A percentile compares a stretch with the other conserved stretches of the same genome.
Conservation (phyloP, 2,888 invertebrate species). For the Phasia obesa region DNA sequence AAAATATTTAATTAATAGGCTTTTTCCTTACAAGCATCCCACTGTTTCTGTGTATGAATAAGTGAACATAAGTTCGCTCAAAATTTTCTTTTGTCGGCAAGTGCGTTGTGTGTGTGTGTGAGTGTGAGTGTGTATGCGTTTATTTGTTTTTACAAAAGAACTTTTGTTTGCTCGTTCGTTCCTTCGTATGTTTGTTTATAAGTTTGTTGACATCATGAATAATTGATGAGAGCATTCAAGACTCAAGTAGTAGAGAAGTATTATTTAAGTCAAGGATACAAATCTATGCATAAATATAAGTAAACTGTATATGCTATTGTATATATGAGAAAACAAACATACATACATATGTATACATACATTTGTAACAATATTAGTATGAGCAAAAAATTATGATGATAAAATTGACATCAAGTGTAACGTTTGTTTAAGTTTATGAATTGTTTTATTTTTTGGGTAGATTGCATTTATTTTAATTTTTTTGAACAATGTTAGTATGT, state of each 20-base stretch:
- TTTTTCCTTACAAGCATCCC: neutral
- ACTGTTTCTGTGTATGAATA: neutral
- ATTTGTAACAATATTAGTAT: neutral
- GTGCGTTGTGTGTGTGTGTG: conserved; percentile 1
- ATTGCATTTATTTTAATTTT: neutral
- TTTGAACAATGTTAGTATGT: too few species aligned
- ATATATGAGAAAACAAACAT: too few species aligned
- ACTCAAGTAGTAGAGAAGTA: conserved; percentile 50
- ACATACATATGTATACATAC: neutral
- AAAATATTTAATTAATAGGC: too few species aligned
- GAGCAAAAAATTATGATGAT: conserved; percentile 29
- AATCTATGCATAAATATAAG: conserved; percentile 40
- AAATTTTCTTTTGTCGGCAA: neutral
- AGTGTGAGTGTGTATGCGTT: conserved; percentile 24
- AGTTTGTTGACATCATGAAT: conserved; percentile 67
- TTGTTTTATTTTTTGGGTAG: conserved; percentile 20
- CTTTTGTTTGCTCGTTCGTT: conserved; percentile 40
- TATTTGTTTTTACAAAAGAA: conserved; percentile 49
- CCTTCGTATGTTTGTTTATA: conserved; percentile 20
- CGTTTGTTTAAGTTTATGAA: conserved; percentile 35
- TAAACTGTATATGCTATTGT: neutral
- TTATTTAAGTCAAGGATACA: conserved; percentile 69
- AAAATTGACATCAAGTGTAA: conserved; percentile 40
- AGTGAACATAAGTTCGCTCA: too few species aligned
- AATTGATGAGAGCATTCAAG: conserved; percentile 65